These are phyloP conservation scores for Paratrypauchen microcephalus DNA, from an alignment of 2,797 vertebrate genomes.

Conservation along the genomic window DNA sequence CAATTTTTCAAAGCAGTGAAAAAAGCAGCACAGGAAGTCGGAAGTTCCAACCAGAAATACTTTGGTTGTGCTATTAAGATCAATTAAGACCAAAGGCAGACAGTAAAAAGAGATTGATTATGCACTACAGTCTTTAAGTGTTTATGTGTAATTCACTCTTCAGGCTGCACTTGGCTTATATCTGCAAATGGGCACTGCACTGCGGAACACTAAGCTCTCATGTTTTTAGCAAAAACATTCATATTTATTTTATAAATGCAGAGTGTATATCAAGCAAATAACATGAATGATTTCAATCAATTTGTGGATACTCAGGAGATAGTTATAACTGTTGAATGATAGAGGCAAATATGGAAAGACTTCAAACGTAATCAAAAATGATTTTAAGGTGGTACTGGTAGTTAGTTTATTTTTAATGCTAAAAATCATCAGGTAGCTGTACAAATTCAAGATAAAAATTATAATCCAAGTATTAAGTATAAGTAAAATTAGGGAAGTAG, in stretches of 20 bases:
- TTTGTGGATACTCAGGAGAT: background rate
- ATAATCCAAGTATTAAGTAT: background rate
- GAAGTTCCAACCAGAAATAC: slow-evolving; percentile 86
- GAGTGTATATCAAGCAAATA: background rate
- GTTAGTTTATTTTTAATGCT: too few species aligned
- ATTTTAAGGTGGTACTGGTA: background rate
- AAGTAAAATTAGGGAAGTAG: slow-evolving; percentile 59
- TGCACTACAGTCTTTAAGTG: slow-evolving; percentile 18
- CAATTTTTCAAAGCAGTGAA: slow-evolving; percentile 67
- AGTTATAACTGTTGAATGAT: too few species aligned
- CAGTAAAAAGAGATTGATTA: slow-evolving; percentile 48
- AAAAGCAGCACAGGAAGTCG: slow-evolving; percentile 84
- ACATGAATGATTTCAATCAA: background rate
- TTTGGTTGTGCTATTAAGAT: slow-evolving; percentile 73
- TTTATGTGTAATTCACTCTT: slow-evolving; percentile 34
- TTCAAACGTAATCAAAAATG: background rate
- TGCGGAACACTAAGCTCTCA: too few species aligned
- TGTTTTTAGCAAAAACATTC: background rate
- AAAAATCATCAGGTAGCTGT: background rate
- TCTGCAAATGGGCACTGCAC: background rate
- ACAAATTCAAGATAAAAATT: background rate
- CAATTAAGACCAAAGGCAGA: slow-evolving; percentile 62
- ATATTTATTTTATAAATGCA: background rate
- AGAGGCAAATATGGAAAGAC: background rate
- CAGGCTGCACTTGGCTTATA: slow-evolving; percentile 11